Evolutionary conservation across 1,140 invertebrate species (phyloP).

Genomic region (Sesamia nonagrioides): DNA sequence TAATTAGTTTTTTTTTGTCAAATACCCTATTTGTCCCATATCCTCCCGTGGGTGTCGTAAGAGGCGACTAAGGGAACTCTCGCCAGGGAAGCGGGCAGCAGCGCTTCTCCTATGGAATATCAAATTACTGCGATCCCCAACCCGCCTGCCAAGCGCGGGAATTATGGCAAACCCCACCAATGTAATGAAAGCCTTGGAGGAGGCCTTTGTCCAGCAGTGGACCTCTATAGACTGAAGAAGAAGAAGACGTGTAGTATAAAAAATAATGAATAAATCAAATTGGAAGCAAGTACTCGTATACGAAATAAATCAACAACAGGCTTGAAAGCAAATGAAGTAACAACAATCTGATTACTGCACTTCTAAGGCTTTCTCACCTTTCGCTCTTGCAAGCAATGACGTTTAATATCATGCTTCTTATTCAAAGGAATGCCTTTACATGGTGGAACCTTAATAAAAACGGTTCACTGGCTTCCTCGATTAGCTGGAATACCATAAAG

Average conservation of each 20-base stretch:
- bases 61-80: no score
- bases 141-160: no score
- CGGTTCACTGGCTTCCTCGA: slow-evolving; percentile 35
- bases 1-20: no score
- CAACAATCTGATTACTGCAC: slow-evolving; percentile 36
- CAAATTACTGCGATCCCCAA: no score
- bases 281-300: neutral
- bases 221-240: no score
- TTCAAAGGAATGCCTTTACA: slow-evolving; percentile 15
- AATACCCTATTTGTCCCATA: no score
- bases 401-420: slow-evolving; percentile 37
- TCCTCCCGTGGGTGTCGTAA: no score
- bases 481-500: slow-evolving; percentile 29
- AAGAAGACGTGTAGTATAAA: neutral
- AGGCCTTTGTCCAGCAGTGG: no score
- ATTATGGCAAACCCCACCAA: no score
- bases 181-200: no score
- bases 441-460: slow-evolving; percentile 26
- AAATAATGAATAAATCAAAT: slow-evolving; percentile 2
- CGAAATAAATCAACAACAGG: slow-evolving; percentile 32
- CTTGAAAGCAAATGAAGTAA: slow-evolving; percentile 42
- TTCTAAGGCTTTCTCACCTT: slow-evolving; percentile 1
- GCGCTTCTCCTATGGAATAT: no score
- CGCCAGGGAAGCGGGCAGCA: no score
- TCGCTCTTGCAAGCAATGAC: slow-evolving; percentile 17